Conservation (phyloP, 2,797 vertebrate genomes). For the Corythornis leucogaster region DNA sequence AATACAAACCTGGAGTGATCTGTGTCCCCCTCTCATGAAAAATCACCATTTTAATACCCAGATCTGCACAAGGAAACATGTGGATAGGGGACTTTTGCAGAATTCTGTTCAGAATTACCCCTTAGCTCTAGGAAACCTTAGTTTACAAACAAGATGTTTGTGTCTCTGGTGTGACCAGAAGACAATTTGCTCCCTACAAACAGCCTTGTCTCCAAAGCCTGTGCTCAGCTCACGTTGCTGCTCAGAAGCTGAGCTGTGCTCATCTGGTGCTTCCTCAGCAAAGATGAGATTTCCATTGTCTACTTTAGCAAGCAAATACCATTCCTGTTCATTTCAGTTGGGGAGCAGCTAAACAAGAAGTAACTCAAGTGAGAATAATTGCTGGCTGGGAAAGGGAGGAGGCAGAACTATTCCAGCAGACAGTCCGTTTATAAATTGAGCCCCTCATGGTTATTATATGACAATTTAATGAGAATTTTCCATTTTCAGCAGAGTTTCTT, state of each 20-base stretch:
- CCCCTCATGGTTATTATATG: not conserved
- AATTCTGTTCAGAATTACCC: not conserved
- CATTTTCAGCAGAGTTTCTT: not conserved
- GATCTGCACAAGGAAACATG: not conserved
- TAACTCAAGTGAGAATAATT: conserved; percentile 14
- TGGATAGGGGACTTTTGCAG: not conserved
- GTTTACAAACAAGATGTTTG: not conserved
- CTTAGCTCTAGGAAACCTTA: not conserved
- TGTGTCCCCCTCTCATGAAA: accelerated
- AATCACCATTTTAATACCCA: not conserved
- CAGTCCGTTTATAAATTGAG: not conserved
- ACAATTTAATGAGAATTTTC: not conserved
- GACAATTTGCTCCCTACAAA: accelerated
- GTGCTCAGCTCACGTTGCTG: accelerated
- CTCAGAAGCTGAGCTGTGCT: not conserved
- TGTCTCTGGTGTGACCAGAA: not conserved
- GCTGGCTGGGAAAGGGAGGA: not conserved
- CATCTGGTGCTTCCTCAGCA: not conserved
- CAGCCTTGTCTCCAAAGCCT: accelerated
- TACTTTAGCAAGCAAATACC: not conserved
- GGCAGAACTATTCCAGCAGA: not conserved
- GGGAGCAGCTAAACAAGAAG: conserved; percentile 2
- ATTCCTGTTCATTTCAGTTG: not conserved
- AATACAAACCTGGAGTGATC: no score
- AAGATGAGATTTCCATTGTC: not conserved